Evolutionary conservation across 2,113 vertebrate genomes (phyloP).

Genomic region (Stigmatopora nigra): DNA sequence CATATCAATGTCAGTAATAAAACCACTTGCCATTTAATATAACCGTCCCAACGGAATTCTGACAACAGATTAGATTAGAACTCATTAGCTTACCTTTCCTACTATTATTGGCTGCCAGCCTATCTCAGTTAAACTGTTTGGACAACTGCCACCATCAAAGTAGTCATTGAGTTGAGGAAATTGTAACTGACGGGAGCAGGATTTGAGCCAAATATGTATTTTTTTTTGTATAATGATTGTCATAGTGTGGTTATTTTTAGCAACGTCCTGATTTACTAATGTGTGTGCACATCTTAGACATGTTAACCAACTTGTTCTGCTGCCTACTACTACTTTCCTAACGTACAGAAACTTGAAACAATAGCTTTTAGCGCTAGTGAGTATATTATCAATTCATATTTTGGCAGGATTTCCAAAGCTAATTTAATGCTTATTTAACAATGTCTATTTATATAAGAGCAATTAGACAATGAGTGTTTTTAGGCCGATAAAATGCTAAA

Average conservation of each 20-base stretch:
- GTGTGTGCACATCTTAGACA: conserved; percentile 43
- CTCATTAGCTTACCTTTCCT: background rate
- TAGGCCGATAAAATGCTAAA: background rate
- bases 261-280: conserved; percentile 22
- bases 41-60: background rate
- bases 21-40: background rate
- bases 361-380: background rate
- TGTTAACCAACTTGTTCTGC: conserved; percentile 62
- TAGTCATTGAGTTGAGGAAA: background rate
- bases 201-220: background rate
- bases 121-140: no score
- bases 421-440: background rate
- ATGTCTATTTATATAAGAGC: background rate
- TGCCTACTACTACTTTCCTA: conserved; percentile 43
- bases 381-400: background rate
- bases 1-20: no score
- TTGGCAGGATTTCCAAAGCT: background rate
- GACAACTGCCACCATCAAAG: no score
- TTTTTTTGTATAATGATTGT: background rate
- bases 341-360: background rate
- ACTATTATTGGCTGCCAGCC: no score
- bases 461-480: background rate
- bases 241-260: background rate
- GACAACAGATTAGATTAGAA: background rate
- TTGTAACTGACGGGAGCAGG: background rate